Percentiles rank a stretch among this genome's conserved stretches.
Conservation (phyloP, 2,888 invertebrate species). For the Marasmarcha lunaedactyla region DNA sequence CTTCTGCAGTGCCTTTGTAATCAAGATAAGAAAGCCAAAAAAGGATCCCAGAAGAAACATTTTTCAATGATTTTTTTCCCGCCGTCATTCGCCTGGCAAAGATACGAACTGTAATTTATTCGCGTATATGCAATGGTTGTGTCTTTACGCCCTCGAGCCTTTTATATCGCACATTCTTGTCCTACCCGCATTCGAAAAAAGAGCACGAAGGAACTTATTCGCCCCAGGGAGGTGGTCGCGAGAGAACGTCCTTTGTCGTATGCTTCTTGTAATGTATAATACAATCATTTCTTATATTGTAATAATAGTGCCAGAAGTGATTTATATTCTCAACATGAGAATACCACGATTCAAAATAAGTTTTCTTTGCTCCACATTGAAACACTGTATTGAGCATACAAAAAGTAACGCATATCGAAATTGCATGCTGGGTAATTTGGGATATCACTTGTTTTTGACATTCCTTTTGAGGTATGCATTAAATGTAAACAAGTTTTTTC, state of each 20-base stretch:
- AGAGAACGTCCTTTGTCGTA: constrained; percentile 43
- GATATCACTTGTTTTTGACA: too few relatives aligned
- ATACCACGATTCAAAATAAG: background rate
- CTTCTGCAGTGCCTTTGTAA: too few relatives aligned
- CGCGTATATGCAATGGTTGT: constrained; percentile 20
- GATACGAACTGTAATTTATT: constrained; percentile 32
- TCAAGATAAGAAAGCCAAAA: too few relatives aligned
- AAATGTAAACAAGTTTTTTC: constrained; percentile 11
- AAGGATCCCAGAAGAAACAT: too few relatives aligned
- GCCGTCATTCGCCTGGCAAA: constrained; percentile 7
- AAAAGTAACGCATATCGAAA: too few relatives aligned
- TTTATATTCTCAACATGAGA: background rate
- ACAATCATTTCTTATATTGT: constrained; percentile 29
- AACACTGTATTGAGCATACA: background rate
- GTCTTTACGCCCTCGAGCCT: constrained; percentile 35
- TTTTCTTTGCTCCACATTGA: background rate
- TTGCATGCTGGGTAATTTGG: too few relatives aligned
- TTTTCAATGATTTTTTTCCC: too few relatives aligned
- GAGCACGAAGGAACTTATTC: constrained; percentile 29
- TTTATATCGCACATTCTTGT: constrained; percentile 55
- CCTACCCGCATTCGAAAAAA: constrained; percentile 35
- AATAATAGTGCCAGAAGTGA: constrained; percentile 16
- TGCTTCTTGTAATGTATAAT: constrained; percentile 34
- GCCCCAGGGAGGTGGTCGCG: constrained; percentile 34
- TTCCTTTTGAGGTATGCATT: constrained; percentile 9